Base-by-base conservation (phyloP, 2,888 invertebrate species). In the Palloptera scutellata region DNA sequence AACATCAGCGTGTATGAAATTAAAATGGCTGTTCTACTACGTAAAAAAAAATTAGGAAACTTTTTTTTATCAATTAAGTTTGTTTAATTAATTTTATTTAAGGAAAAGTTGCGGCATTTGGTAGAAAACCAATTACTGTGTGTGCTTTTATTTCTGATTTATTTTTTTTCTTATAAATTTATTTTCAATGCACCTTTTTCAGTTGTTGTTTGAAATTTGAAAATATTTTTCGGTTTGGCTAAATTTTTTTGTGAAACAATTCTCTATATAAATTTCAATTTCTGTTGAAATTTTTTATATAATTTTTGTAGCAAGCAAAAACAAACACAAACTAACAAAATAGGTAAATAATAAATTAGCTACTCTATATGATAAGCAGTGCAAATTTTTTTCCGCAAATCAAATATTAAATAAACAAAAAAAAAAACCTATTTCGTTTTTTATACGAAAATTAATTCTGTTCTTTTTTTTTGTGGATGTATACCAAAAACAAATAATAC, bases 381-480 rank as follows among this genome's bases (percentile, higher is more conserved):
- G 83, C 83, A 83, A 83, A 81, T 83, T 83, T 79, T 81, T 81
- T 81, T 80, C 61, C 41, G 13, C 17, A 51, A 20, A 54, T 30
- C 52, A 17, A 45, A 4, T 15, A 17, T 40, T 63, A 43, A 42
- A 53, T n/a, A 53, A 19, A 48, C 2, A 20, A 55, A 53, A 60
- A 54, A 42, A 4, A 12, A 43, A 43, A 30, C 6, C 51, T 19
- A 52, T 66, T 43, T 43, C 52, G 45, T 42, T 48, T 72, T 72
- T 67, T 68, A 40, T 67, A 51, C 40, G 61, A 65, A 65, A 66
- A 42, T 61, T 17, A 40, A 61, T n/a, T 6, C 52, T n/a, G n/a
- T n/a, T n/a, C 2, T 30, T 30, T 30, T 4, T 30, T 30, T 30
- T 30, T 30, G 30, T 30, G 30, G 6, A 30, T 30, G 30, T 30